Evolutionary conservation across 2,888 invertebrate species (phyloP).

Genomic region (Masnerella sp.): DNA sequence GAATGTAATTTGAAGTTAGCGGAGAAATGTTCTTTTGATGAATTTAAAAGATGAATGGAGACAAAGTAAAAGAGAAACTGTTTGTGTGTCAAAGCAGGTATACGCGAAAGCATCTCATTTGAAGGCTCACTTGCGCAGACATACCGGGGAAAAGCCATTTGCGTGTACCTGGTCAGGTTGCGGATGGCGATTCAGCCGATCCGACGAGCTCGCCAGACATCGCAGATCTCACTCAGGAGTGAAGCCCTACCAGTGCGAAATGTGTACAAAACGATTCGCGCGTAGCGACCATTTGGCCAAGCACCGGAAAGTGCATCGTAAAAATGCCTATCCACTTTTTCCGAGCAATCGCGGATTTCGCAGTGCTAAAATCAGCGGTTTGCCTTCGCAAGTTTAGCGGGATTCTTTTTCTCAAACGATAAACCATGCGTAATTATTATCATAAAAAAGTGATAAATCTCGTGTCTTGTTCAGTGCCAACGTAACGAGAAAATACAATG

Average conservation of each 20-base stretch:
- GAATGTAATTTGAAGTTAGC: too few relatives aligned
- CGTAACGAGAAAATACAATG: conserved; percentile 36
- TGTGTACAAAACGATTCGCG: conserved; percentile 94
- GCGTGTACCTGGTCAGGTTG: conserved; percentile 88
- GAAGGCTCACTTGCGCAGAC: conserved; percentile 91
- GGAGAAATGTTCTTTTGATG: too few relatives aligned
- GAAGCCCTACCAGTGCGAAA: conserved; percentile 93
- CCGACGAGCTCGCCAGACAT: conserved; percentile 95
- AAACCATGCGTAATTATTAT: conserved; percentile 42
- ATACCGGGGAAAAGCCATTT: conserved; percentile 89
- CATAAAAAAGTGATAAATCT: conserved; percentile 50
- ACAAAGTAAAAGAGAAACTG: not conserved
- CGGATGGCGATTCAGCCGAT: conserved; percentile 95
- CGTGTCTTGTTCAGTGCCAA: conserved; percentile 40
- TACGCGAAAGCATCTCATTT: conserved; percentile 95
- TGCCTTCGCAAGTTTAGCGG: conserved; percentile 67
- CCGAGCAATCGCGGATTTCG: conserved; percentile 68
- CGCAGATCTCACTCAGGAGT: conserved; percentile 96
- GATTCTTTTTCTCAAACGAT: conserved; percentile 26
- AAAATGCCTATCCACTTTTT: conserved; percentile 77
- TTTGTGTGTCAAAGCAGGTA: conserved; percentile 79
- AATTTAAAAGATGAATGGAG: too few relatives aligned
- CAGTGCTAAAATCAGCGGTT: conserved; percentile 67
- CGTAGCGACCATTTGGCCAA: conserved; percentile 96
- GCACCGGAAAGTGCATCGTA: conserved; percentile 91